Evolutionary conservation across 2,113 vertebrate species (phyloP).

Genomic region (Chloroceryle aenea): DNA sequence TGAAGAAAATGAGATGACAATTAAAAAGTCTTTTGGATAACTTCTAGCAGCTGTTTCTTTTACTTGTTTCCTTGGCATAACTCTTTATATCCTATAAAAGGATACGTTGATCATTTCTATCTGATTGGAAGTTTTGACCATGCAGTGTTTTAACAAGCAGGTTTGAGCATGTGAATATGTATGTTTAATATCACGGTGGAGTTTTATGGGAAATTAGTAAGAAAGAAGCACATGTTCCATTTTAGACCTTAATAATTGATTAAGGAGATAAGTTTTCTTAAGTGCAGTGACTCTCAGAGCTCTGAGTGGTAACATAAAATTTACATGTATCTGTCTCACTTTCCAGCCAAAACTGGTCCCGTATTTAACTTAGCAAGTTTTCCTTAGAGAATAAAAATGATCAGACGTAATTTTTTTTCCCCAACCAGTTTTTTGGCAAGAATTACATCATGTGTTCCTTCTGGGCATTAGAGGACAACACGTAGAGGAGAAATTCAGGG

Average conservation of each 20-base stretch:
- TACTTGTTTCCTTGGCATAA: background rate
- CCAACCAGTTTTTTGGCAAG: background rate
- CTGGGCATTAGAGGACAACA: conserved; percentile 22
- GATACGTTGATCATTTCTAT: background rate
- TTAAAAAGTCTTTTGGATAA: background rate
- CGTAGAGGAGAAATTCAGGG: conserved; percentile 11
- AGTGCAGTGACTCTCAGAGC: conserved; percentile 42
- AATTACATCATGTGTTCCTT: conserved; percentile 1
- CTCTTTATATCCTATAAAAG: background rate
- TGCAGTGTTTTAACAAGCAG: background rate
- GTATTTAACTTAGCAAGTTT: conserved; percentile 59
- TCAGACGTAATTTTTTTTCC: background rate
- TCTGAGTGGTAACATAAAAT: conserved; percentile 49
- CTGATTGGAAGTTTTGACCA: background rate
- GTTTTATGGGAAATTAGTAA: conserved; percentile 57
- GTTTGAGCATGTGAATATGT: background rate
- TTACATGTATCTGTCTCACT: conserved; percentile 53
- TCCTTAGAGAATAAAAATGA: conserved; percentile 33
- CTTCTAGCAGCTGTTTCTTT: background rate
- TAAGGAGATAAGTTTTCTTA: conserved; percentile 67
- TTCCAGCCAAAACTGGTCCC: conserved; percentile 45
- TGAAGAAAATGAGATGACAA: background rate
- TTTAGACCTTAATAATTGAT: conserved; percentile 73
- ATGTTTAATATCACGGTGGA: background rate
- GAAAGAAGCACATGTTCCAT: conserved; percentile 48